Evolutionary conservation across 92 coral and sea anemone species (phyloP), one percentile per base, ranked within the genome.

Genomic region (Porites cylindrica): DNA sequence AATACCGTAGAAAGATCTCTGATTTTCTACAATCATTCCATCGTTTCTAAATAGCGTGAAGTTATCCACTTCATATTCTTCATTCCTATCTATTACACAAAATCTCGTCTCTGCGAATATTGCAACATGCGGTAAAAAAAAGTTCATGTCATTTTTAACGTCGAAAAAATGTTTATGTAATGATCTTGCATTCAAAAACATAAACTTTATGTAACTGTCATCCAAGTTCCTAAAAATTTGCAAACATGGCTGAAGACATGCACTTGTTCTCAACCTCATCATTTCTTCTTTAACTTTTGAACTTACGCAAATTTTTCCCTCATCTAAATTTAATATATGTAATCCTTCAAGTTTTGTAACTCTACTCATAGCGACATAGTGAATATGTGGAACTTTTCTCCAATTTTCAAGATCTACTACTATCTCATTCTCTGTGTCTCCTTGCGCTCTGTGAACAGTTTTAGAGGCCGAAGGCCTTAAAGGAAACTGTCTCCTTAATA

Each of bases 351-450:
- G 21, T 62, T 85, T 67, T 17, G 88, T 91, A 2, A 91, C 94
- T 82, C 94, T 72, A 77, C 94, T 91, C 4, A 91, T 66, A 13
- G 78, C 94, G 14, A 91, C 91, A 82, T 76, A 72, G 52, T 86
- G 94, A 13, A 87, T 75, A 26, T 87, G 94, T 53, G 94, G 81
- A 19, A 91, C 81, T 19, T 83, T 78, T 70, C 88, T 53, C 29
- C 17, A 60, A 16, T 88, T 82, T 11, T 75, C 51, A 47, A 87
- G 73, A 58, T 87, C 67, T 17, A 82, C 91, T 6, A 87, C 85
- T n/a, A 91, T 77, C 75, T 77, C 70, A 50, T 80, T 74, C 51
- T 81, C 87, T 51, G 85, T 91, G 79, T 82, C 88, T 14, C 94
- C 94, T 86, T 91, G 88, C 17, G 88, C 67, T 21, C 87, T 78